A percentile compares a stretch with the other conserved stretches of the same genome.
phyloP scores from a whole-genome alignment of 2,888 invertebrate species.

The Xestia c-nigrum region DNA sequence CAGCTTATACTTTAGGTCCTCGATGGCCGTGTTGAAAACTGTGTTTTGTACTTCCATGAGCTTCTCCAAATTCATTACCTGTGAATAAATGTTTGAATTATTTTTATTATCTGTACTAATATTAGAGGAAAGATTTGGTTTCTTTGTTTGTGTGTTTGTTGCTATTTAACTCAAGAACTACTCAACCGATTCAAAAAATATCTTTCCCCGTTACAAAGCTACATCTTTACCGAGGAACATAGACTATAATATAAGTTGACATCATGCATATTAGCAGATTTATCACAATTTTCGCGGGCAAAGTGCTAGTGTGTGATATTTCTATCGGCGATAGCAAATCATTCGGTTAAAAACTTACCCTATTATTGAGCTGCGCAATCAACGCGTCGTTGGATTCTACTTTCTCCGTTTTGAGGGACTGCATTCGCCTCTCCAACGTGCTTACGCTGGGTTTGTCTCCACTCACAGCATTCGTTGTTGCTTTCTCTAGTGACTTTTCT shows the following conservation, averaged over 20 bases:
- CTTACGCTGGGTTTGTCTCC: constrained; percentile 69
- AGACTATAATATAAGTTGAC: no score
- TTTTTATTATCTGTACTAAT: not conserved
- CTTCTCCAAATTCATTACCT: constrained; percentile 91
- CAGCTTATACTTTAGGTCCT: constrained; percentile 91
- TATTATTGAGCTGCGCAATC: constrained; percentile 87
- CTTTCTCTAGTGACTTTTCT: constrained; percentile 73
- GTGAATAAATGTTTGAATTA: constrained; percentile 52
- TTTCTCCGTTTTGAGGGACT: constrained; percentile 73
- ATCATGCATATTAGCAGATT: no score
- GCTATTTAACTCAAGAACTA: no score
- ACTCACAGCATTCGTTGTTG: constrained; percentile 50
- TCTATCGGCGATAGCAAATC: not conserved
- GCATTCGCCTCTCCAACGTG: constrained; percentile 80
- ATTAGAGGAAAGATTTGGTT: no score
- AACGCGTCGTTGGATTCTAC: constrained; percentile 79
- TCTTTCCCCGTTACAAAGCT: no score
- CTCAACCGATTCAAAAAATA: no score
- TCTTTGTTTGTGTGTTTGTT: no score
- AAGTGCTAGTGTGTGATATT: not conserved
- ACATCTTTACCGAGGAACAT: no score
- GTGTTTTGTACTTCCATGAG: constrained; percentile 91
- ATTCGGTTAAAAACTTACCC: constrained; percentile 75
- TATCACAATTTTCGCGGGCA: no score
- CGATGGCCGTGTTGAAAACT: constrained; percentile 91